These are phyloP conservation scores for Caenorhabditis briggsae DNA, from an alignment of 1,140 invertebrate species.

Conservation along the genomic window DNA sequence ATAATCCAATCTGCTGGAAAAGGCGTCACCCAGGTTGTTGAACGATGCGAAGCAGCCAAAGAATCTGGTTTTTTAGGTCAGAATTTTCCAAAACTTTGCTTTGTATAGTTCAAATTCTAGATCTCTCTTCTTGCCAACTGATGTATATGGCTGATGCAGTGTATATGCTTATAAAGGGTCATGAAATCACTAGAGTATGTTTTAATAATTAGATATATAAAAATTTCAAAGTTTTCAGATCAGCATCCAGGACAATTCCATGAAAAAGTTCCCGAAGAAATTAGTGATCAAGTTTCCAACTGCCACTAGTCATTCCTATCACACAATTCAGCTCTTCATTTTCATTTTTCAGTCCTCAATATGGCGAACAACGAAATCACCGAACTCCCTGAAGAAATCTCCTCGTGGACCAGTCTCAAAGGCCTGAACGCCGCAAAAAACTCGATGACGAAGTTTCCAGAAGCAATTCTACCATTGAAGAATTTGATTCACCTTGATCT, in stretches of 20 bases:
- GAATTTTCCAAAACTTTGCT: background rate
- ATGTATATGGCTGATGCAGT: conserved; percentile 74
- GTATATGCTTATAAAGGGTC: conserved; percentile 70
- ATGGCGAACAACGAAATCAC: conserved; percentile 70
- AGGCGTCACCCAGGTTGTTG: conserved; percentile 73
- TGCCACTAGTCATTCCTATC: conserved; percentile 63
- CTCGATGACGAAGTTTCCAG: conserved; percentile 65
- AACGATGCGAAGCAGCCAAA: conserved; percentile 72
- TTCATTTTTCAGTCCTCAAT: conserved; percentile 69
- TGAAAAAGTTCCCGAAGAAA: conserved; percentile 74
- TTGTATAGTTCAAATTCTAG: conserved; percentile 47
- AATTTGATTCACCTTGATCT: conserved; percentile 69
- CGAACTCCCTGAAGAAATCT: conserved; percentile 70
- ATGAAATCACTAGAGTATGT: conserved; percentile 67
- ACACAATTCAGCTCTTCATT: background rate
- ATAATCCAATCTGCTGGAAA: conserved; percentile 68
- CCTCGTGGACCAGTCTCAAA: conserved; percentile 65
- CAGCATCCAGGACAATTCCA: conserved; percentile 69
- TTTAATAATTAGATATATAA: background rate
- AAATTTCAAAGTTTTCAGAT: conserved; percentile 21
- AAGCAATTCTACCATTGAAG: conserved; percentile 62
- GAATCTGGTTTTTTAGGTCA: conserved; percentile 71
- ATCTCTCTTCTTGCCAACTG: conserved; percentile 72
- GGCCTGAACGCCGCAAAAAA: conserved; percentile 71
- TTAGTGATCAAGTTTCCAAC: conserved; percentile 70